A percentile compares a stretch with the other conserved stretches of the same genome.
Evolutionary conservation across 2,888 invertebrate genomes (phyloP).

Genomic region (Bugulina stolonifera): DNA sequence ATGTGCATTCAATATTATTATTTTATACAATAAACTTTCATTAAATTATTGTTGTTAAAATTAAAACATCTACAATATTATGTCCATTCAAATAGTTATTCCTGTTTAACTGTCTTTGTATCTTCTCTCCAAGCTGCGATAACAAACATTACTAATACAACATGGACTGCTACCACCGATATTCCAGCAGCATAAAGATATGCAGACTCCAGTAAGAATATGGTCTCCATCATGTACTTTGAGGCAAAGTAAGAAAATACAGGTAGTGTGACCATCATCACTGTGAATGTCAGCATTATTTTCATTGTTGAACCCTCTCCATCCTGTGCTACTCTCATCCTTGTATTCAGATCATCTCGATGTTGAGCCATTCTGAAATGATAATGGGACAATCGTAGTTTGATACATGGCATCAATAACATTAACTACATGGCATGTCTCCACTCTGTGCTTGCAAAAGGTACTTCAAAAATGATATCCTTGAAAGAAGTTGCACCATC

Average conservation of each 20-base stretch:
- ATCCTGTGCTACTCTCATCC: not conserved
- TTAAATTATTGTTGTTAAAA: too few relatives aligned
- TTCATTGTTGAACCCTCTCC: not conserved
- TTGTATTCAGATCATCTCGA: slow-evolving; percentile 9
- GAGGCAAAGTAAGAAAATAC: slow-evolving; percentile 17
- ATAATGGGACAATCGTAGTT: too few relatives aligned
- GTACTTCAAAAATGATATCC: too few relatives aligned
- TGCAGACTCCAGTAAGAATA: not conserved
- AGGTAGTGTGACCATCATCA: slow-evolving; percentile 22
- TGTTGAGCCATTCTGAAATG: not conserved
- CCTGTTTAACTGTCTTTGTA: not conserved
- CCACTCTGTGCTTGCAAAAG: too few relatives aligned
- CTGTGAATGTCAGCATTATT: slow-evolving; percentile 23
- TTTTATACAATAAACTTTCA: too few relatives aligned
- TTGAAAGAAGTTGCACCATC: too few relatives aligned
- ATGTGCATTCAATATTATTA: too few relatives aligned
- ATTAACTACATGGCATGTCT: too few relatives aligned
- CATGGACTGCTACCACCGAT: slow-evolving; percentile 1
- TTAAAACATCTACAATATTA: too few relatives aligned
- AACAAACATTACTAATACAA: slow-evolving; percentile 11
- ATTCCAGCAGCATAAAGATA: slow-evolving; percentile 18
- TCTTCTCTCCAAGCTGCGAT: slow-evolving; percentile 25
- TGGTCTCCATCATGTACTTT: slow-evolving; percentile 8
- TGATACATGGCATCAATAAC: too few relatives aligned
- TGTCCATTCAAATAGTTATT: not conserved